Percentiles rank a stretch among this genome's conserved stretches.
Evolutionary conservation across 2,113 vertebrate genomes (phyloP).

Genomic region (Salvelinus sp.): DNA sequence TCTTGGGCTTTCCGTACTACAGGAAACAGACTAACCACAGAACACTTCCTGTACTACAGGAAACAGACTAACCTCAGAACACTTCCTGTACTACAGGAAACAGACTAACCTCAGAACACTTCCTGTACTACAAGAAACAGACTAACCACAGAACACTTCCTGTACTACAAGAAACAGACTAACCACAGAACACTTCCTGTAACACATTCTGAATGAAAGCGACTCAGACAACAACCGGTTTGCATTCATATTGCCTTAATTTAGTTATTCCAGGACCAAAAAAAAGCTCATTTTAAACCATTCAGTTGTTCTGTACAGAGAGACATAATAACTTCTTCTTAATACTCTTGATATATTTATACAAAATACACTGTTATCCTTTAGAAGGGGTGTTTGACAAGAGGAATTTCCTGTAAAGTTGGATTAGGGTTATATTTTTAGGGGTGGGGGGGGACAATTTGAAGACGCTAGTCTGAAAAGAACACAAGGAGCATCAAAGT

Average conservation of each 20-base stretch:
- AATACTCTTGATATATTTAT: slow-evolving; percentile 75
- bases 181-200: too few species aligned
- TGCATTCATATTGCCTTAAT: slow-evolving; percentile 71
- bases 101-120: too few species aligned
- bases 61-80: too few species aligned
- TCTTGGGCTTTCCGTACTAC: too few species aligned
- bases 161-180: too few species aligned
- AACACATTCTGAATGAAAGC: too few species aligned
- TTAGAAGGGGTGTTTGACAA: slow-evolving; percentile 47
- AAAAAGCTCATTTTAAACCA: slow-evolving; percentile 57
- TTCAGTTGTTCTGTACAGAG: slow-evolving; percentile 65
- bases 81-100: too few species aligned
- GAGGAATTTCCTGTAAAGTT: slow-evolving; percentile 59
- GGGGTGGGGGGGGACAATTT: slow-evolving; percentile 24
- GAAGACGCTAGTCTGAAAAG: not conserved
- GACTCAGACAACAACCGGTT: slow-evolving; percentile 34
- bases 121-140: too few species aligned
- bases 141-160: too few species aligned
- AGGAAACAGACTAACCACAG: too few species aligned
- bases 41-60: too few species aligned
- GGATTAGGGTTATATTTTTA: slow-evolving; percentile 26
- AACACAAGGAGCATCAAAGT: slow-evolving; percentile 41
- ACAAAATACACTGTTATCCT: slow-evolving; percentile 77
- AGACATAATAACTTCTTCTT: slow-evolving; percentile 53
- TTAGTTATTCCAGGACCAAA: slow-evolving; percentile 58